phyloP scores from a whole-genome alignment of 2,888 invertebrate genomes.

The Choristoneura rosaceana region DNA sequence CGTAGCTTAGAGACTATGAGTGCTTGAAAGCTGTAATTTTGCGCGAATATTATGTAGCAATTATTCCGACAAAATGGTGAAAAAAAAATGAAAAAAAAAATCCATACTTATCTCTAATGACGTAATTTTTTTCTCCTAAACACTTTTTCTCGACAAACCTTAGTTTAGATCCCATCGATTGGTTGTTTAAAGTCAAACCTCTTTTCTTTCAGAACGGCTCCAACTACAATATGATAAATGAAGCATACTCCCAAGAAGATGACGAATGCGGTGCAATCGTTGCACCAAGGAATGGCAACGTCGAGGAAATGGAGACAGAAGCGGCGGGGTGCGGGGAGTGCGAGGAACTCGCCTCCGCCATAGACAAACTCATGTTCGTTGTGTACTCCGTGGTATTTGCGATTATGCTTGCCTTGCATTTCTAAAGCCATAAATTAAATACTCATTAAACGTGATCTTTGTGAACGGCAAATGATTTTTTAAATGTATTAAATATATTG shows the following conservation, averaged over 20 bases:
- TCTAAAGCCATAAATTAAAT: conserved; percentile 48
- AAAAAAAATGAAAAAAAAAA: too few species aligned
- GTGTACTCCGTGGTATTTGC: conserved; percentile 65
- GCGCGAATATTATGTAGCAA: too few species aligned
- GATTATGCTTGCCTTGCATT: conserved; percentile 66
- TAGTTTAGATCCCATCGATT: too few species aligned
- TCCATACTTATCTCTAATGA: too few species aligned
- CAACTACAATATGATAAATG: conserved; percentile 62
- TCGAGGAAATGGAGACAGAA: conserved; percentile 75
- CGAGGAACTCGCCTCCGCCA: conserved; percentile 65
- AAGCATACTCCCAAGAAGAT: conserved; percentile 67
- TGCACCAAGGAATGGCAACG: conserved; percentile 52
- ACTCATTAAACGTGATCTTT: too few species aligned
- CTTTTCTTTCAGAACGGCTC: conserved; percentile 49
- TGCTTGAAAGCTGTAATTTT: too few species aligned
- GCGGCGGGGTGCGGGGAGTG: conserved; percentile 54
- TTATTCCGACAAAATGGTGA: too few species aligned
- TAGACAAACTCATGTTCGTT: conserved; percentile 71
- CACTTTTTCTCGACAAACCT: too few species aligned
- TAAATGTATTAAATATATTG: too few species aligned
- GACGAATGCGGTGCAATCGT: conserved; percentile 54
- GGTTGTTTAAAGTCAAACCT: not conserved
- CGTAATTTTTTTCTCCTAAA: too few species aligned
- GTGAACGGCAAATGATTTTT: too few species aligned
- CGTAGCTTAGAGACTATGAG: too few species aligned